A percentile compares a stretch with the other conserved stretches of the same genome.
phyloP scores from a whole-genome alignment of 2,797 vertebrate genomes.

The Falco novaeseelandiae region DNA sequence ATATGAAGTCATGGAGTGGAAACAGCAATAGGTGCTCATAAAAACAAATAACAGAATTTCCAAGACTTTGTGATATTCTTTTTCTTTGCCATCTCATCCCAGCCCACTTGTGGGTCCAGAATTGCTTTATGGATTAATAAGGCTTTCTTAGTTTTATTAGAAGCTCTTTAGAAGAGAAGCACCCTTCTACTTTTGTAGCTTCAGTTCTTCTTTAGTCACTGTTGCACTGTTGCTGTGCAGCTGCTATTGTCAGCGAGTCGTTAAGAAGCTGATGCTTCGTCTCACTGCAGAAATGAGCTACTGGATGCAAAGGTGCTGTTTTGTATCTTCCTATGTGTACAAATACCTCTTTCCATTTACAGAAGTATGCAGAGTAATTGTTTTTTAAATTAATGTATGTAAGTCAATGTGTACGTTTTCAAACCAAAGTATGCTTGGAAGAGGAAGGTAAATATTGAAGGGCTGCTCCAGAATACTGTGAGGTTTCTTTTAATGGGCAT shows the following conservation, averaged over 20 bases:
- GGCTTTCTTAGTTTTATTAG: not conserved
- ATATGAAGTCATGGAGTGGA: not conserved
- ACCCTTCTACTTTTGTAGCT: not conserved
- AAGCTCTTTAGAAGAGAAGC: too few species aligned
- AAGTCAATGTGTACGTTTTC: not conserved
- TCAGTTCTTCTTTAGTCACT: not conserved
- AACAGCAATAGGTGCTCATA: not conserved
- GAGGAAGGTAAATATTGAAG: not conserved
- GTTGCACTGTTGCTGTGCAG: not conserved
- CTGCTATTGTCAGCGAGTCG: not conserved
- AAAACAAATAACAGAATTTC: not conserved
- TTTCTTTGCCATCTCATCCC: not conserved
- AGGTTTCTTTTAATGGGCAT: not conserved
- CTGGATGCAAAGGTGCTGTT: not conserved
- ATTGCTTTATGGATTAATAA: not conserved
- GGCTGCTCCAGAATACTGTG: not conserved
- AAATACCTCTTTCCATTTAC: not conserved
- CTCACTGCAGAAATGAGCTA: not conserved
- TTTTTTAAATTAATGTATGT: not conserved
- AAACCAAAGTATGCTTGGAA: not conserved
- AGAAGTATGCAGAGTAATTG: not conserved
- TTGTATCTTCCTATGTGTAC: not conserved
- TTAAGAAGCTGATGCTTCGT: not conserved
- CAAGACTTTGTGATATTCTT: not conserved
- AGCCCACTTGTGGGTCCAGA: not conserved